phyloP scores from a whole-genome alignment of 2,113 vertebrate genomes.

The Phrynosoma blainvillii region DNA sequence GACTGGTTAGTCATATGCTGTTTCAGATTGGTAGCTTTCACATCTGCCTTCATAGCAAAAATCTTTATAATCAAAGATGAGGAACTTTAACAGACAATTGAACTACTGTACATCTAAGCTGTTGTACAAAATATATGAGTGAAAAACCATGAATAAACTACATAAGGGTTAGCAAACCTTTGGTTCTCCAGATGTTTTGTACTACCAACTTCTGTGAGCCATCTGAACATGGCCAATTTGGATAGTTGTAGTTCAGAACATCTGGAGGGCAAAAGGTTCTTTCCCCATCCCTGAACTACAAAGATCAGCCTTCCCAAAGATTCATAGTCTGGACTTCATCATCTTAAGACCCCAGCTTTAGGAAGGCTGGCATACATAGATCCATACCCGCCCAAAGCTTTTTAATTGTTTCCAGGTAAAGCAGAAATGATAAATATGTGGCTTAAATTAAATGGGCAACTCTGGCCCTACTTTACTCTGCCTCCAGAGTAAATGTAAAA shows the following conservation, averaged over 20 bases:
- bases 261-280: too few species aligned
- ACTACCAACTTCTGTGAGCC: too few species aligned
- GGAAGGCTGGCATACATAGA: not conserved
- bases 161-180: not conserved
- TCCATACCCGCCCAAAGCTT: not conserved
- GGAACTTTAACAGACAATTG: not conserved
- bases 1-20: not conserved
- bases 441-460: not conserved
- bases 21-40: not conserved
- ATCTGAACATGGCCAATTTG: not conserved
- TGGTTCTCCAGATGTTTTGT: not conserved
- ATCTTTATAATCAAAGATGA: not conserved
- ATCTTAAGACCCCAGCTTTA: not conserved
- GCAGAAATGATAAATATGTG: not conserved
- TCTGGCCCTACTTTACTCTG: not conserved
- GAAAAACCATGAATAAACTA: not conserved
- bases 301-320: not conserved
- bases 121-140: not conserved
- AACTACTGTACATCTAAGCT: not conserved
- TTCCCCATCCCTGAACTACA: not conserved
- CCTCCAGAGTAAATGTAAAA: not conserved
- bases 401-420: not conserved
- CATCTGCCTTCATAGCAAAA: not conserved
- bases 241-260: too few species aligned
- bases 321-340: not conserved